Base-by-base conservation (phyloP, 1,140 invertebrate species). In the Oscheius sp. region DNA sequence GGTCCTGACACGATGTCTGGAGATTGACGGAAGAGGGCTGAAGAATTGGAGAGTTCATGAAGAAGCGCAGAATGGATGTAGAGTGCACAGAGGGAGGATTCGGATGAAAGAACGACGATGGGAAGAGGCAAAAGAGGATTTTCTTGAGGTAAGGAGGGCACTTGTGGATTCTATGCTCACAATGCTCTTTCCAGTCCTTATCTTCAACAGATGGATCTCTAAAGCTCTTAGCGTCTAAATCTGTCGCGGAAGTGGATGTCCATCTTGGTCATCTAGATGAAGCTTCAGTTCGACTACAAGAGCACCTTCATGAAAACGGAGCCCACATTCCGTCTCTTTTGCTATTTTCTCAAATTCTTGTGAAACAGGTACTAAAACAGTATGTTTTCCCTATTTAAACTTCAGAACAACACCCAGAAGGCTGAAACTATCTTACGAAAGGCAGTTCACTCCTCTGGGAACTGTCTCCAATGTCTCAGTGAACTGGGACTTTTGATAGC, bases 91-190 rank as follows among this genome's bases (percentile, higher is more conserved):
- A n/a, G 66, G 66, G 13, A 23, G 46, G 31, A 67, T 68, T 3
- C 20, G 46, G 23, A 61, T 63, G 15, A 35, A 18, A 3, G 3
- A n/a, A 15, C 45, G 29, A 13, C 3, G 55, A 29, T 77, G 74
- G 28, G 67, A 84, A 77, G 82, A 84, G 46, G 81, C 85, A 1
- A 70, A 85, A 20, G 75, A 74, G 7, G 68, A 79, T 29, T 68
- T 10, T 26, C 4, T 13, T 7, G 23, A 4, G 23, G 49, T 55
- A 68, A 63, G 52, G 62, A 18, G 46, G n/a, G n/a, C n/a, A n/a
- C n/a, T 55, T 3, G 66, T 26, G 15, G 52, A 20, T 67, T 20
- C 15, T 42, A 10, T 42, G 38, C n/a, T 42, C 7, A 42, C 38
- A 23, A 55, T n/a, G n/a, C n/a, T n/a, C 7, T 13, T 55, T 55